Base-by-base conservation (phyloP, 2,888 invertebrate species). In the Chydorus sphaericus region DNA sequence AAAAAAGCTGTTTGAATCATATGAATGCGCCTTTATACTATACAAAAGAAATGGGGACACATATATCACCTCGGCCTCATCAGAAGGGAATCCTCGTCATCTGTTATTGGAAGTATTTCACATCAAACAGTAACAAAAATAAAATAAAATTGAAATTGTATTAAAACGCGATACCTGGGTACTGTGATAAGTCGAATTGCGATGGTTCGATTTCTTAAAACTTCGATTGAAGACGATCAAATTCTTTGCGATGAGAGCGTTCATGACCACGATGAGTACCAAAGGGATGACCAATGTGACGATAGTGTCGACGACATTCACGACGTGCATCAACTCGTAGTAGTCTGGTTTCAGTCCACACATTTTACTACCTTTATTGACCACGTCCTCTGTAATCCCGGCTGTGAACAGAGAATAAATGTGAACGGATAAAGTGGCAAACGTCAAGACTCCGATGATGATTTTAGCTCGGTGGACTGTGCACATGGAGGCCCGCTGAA, bases 261-360 rank as follows among this genome's bases (percentile, higher is more conserved):
- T 89, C 59, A 88, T 70, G 4, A 82, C 68, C 2, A 81, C 74
- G 59, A 88, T 85, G 44, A 80, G 70, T 2, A 75, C 71, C 61
- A 87, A 77, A 2, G 90, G 89, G 36, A 85, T 66, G 6, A 82
- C 74, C 65, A 88, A 82, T 0, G 86, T 82, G 4, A 85, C 63
- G 37, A 80, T 68, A 1, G 83, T 81, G 67, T 90, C 89, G 56
- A 81, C 69, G 54, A 80, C 68, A 67, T 85, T 86, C 64, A 84
- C 79, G 8, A 77, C 69, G 30, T 72, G 75, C 18, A 82, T 81
- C 62, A 77, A 70, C 57, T 73, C 68, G 57, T 70, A 65, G 62
- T 77, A 77, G 14, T 62, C 61, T 44, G 60, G 54, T 18, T 75
- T 69, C 63, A 77, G 69, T 29, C 75, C 73, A 10, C 77, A 78